phyloP scores from a whole-genome alignment of 2,888 invertebrate species.

The Chalcis sispes region DNA sequence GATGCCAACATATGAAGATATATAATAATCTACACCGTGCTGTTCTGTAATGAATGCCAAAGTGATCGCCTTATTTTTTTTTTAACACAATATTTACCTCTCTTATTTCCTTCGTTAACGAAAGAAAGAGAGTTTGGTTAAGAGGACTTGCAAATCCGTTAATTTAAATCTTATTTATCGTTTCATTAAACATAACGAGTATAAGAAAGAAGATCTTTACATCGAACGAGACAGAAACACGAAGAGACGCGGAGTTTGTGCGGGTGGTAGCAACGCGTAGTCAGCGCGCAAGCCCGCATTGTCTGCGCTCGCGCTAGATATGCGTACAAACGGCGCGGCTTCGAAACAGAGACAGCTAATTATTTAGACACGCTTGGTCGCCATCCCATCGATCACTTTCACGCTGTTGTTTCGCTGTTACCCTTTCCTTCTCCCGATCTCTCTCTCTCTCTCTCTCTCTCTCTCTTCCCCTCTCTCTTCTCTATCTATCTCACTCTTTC shows the following conservation, averaged over 20 bases:
- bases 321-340: slow-evolving; percentile 73
- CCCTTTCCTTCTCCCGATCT: slow-evolving; percentile 49
- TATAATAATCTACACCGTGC: no score
- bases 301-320: slow-evolving; percentile 63
- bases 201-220: slow-evolving; percentile 29
- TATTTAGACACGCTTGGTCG: slow-evolving; percentile 76
- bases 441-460: slow-evolving; percentile 12
- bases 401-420: no score
- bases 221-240: slow-evolving; percentile 12
- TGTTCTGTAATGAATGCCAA: no score
- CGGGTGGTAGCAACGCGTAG: slow-evolving; percentile 16
- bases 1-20: no score
- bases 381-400: slow-evolving; percentile 74
- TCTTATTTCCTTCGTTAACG: no score
- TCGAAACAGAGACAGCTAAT: slow-evolving; percentile 75
- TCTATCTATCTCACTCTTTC: background rate
- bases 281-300: slow-evolving; percentile 22
- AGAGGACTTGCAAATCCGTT: no score
- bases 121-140: background rate
- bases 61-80: no score
- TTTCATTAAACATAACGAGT: no score
- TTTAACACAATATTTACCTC: no score
- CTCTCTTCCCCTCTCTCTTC: background rate
- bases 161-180: no score
- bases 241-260: slow-evolving; percentile 32